These are phyloP conservation scores for Rynchops niger DNA, from an alignment of 2,113 vertebrate species.

Conservation along the genomic window DNA sequence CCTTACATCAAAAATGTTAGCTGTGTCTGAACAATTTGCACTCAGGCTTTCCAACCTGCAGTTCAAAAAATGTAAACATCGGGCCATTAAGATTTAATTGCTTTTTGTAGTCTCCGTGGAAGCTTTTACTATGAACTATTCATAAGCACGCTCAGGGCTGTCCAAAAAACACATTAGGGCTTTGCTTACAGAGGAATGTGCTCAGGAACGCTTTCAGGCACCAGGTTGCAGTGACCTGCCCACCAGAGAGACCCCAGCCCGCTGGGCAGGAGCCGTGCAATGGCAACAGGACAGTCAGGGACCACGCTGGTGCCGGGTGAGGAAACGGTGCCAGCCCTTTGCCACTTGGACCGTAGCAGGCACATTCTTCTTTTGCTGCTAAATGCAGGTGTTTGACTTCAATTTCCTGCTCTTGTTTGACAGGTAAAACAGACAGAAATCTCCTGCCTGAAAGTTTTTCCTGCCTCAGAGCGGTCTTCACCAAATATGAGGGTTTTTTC, in stretches of 20 bases:
- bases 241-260: neutral
- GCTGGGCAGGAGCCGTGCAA: neutral
- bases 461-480: neutral
- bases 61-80: conserved; percentile 54
- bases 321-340: neutral
- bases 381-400: neutral
- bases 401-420: neutral
- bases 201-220: neutral
- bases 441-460: neutral
- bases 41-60: conserved; percentile 27
- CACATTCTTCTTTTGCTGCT: neutral
- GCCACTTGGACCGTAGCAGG: fast-evolving
- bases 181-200: neutral
- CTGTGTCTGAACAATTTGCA: conserved; percentile 7
- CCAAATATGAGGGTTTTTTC: neutral
- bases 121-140: conserved; percentile 63
- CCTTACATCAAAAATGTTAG: neutral
- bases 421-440: neutral
- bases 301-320: neutral
- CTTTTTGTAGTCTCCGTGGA: conserved; percentile 19
- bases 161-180: neutral
- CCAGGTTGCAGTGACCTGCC: neutral
- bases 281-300: neutral
- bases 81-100: conserved; percentile 50
- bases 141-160: conserved; percentile 9